Percentiles rank a stretch among this genome's conserved stretches.
phyloP scores from a whole-genome alignment of 2,113 vertebrate species.

The Mugil cephalus region DNA sequence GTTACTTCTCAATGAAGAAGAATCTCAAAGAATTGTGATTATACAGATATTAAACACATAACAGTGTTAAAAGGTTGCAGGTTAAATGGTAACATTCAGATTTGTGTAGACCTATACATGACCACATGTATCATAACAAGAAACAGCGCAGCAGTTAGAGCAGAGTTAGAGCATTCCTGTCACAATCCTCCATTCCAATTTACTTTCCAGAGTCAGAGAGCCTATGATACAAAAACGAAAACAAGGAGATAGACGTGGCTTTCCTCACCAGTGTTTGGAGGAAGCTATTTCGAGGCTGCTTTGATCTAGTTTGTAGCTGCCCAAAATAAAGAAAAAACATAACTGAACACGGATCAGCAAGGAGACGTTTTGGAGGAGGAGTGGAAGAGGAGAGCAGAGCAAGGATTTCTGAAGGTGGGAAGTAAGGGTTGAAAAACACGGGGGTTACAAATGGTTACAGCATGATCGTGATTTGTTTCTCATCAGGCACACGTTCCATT shows the following conservation, averaged over 20 bases:
- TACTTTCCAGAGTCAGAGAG: conserved; percentile 24
- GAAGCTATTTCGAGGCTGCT: conserved; percentile 72
- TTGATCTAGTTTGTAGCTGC: conserved; percentile 64
- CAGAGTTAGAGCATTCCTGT: conserved; percentile 32
- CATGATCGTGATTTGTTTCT: conserved; percentile 2
- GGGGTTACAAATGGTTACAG: conserved; percentile 41
- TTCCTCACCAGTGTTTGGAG: conserved; percentile 46
- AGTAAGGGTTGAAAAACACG: conserved; percentile 14
- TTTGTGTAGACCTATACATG: too few species aligned
- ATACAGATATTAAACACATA: too few species aligned
- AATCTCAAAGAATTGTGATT: too few species aligned
- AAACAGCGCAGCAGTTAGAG: conserved; percentile 18
- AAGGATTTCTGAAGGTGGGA: conserved; percentile 27
- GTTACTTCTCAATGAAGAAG: too few species aligned
- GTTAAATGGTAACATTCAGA: too few species aligned
- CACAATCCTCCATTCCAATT: conserved; percentile 46
- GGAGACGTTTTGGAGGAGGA: conserved; percentile 22
- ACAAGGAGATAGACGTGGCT: conserved; percentile 28
- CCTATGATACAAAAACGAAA: conserved; percentile 46
- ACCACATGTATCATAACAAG: conserved; percentile 55
- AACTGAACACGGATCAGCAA: conserved; percentile 1
- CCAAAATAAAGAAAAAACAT: conserved; percentile 39
- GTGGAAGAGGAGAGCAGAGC: conserved; percentile 38
- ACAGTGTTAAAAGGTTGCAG: too few species aligned
- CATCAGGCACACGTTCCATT: background rate